Evolutionary conservation across 2,797 vertebrate genomes (phyloP), one percentile per base, ranked within the genome.

Genomic region (Melanotaenia pygmaea): DNA sequence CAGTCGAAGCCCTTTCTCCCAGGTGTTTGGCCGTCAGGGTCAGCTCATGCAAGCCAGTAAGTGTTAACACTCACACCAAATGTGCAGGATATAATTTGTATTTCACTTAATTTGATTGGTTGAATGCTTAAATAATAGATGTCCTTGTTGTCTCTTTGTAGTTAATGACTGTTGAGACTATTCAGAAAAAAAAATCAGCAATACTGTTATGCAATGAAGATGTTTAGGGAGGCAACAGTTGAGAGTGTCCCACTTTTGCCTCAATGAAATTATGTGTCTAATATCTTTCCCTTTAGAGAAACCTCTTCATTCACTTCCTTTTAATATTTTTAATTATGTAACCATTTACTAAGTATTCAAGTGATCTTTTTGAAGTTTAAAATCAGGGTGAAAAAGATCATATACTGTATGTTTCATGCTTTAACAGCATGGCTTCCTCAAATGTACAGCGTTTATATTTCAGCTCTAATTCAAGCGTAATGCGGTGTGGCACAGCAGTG

Each of bases 31-130:
- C 65, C 93, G 93, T 51, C 95, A 95, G 92, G 95, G 94, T 75
- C 94, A 94, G 85, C 93, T 95, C 81, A 95, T 95, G 95, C 92
- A 94, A 93, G 94, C 95, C 85, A 95, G 95, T 95, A 83, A 95
- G 94, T 95, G 61, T 76, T 79, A 22, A 71, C 35, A 13, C 37
- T 28, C 10, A 20, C 14, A 13, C 47, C 2, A 59, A 69, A 58
- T 64, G 38, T 75, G 20, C 26, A 50, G 47, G 61, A 72, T 65
- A 56, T 65, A 20, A 60, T 9, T 26, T 62, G 60, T 18, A 24
- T 18, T 20, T 28, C 65, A 57, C 35, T 61, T 38, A 58, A 71
- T 60, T 11, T 26, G 20, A 65, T 74, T 43, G 13, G 59, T 2
- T 68, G 60, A 18, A 54, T 22, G 57, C 40, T 61, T 58, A 1